Evolutionary conservation across 2,113 vertebrate species (phyloP).

Genomic region (Rhinopomastus cyanomelas): DNA sequence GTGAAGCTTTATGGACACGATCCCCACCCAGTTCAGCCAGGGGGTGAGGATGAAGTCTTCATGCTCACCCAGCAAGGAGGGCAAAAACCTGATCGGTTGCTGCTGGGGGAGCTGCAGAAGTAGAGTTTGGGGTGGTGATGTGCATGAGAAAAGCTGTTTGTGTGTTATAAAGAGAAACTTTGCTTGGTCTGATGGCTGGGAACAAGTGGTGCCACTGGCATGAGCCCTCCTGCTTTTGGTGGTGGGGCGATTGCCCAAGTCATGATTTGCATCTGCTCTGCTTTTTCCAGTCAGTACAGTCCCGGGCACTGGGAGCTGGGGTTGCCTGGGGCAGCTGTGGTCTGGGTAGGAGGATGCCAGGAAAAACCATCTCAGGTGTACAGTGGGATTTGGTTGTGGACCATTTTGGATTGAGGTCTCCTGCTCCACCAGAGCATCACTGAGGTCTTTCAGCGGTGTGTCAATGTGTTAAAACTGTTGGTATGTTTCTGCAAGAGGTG

Average conservation of each 20-base stretch:
- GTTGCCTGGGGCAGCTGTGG: neutral
- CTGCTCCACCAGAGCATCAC: neutral
- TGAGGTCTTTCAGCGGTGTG: neutral
- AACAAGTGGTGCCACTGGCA: neutral
- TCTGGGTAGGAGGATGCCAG: neutral
- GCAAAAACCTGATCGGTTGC: neutral
- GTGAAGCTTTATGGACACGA: fast-evolving
- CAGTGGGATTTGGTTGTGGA: fast-evolving
- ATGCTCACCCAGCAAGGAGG: neutral
- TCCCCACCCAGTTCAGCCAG: fast-evolving
- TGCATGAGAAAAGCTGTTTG: neutral
- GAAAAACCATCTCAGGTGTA: neutral
- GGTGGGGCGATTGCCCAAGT: neutral
- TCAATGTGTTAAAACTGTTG: neutral
- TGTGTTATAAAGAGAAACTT: neutral
- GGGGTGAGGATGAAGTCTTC: neutral
- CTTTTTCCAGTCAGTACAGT: neutral
- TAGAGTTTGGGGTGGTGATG: neutral
- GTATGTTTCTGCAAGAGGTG: neutral
- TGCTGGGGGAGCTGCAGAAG: neutral
- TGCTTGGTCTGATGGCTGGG: neutral
- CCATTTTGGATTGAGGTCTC: neutral
- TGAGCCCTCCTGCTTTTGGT: neutral
- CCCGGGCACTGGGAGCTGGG: fast-evolving
- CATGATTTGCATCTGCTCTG: neutral